Evolutionary conservation across 2,113 vertebrate genomes (phyloP).

Genomic region (Herpetotheres cachinnans): DNA sequence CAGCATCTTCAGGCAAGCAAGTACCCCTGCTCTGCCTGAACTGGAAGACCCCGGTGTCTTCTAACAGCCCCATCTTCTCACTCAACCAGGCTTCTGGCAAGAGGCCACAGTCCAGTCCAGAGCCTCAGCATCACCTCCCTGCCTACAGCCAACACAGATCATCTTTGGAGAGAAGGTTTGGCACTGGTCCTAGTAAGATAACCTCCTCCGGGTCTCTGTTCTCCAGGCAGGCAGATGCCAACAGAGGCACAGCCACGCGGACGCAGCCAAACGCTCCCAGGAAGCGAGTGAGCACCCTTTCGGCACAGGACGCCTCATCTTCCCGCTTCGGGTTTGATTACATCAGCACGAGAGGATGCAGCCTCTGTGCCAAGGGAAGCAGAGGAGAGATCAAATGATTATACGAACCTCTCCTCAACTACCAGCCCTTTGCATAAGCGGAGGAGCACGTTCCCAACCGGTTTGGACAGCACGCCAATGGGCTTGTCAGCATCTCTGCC

Average conservation of each 20-base stretch:
- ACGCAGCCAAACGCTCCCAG: not conserved
- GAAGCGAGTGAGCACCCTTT: not conserved
- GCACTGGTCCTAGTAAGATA: rapidly evolving
- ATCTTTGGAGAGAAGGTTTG: not conserved
- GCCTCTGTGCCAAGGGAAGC: conserved; percentile 36
- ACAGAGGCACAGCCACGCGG: not conserved
- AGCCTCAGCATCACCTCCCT: not conserved
- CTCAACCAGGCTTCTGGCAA: not conserved
- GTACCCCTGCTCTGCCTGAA: rapidly evolving
- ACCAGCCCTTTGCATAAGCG: not conserved
- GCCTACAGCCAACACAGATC: not conserved
- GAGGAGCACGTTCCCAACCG: not conserved
- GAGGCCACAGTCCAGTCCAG: not conserved
- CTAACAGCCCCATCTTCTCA: not conserved
- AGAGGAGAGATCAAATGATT: conserved; percentile 14
- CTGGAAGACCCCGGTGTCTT: rapidly evolving
- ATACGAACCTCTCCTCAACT: not conserved
- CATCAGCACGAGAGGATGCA: conserved; percentile 36
- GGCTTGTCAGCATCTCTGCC: not conserved
- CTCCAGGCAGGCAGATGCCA: not conserved
- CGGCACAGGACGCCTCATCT: not conserved
- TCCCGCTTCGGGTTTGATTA: not conserved
- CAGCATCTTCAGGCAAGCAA: not conserved
- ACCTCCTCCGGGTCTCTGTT: not conserved
- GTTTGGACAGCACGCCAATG: not conserved